Evolutionary conservation across 2,888 invertebrate genomes (phyloP).

Genomic region (Hirtodrosophila cameraria): DNA sequence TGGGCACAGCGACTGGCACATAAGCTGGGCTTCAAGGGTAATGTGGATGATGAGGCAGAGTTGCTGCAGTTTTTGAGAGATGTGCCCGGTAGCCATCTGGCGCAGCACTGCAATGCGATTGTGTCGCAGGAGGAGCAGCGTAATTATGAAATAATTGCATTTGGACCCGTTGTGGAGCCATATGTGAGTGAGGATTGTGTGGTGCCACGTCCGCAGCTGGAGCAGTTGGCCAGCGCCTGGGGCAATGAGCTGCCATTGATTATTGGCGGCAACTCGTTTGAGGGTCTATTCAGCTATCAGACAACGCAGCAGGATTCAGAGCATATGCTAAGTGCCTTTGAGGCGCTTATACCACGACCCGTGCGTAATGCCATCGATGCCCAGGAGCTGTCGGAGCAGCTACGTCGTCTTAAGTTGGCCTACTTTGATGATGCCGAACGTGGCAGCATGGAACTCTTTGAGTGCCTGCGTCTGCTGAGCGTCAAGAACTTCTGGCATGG

Average conservation of each 20-base stretch:
- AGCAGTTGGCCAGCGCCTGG: slow-evolving; percentile 80
- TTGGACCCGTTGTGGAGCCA: slow-evolving; percentile 81
- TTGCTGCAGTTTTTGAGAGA: slow-evolving; percentile 47
- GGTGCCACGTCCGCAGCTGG: slow-evolving; percentile 69
- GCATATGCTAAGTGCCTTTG: slow-evolving; percentile 77
- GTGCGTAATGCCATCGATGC: slow-evolving; percentile 61
- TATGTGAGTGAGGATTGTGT: slow-evolving; percentile 79
- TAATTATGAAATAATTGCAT: slow-evolving; percentile 72
- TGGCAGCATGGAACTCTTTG: slow-evolving; percentile 54
- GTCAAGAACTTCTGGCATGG: slow-evolving; percentile 82
- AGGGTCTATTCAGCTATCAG: slow-evolving; percentile 80
- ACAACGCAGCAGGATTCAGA: slow-evolving; percentile 62
- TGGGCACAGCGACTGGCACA: slow-evolving; percentile 43
- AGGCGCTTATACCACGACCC: slow-evolving; percentile 78
- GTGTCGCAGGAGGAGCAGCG: slow-evolving; percentile 71
- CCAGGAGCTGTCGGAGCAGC: slow-evolving; percentile 53
- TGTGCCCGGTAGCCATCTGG: slow-evolving; percentile 49
- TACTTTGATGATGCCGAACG: slow-evolving; percentile 66
- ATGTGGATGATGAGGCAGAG: slow-evolving; percentile 33
- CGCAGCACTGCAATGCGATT: slow-evolving; percentile 63
- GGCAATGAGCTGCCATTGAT: slow-evolving; percentile 81
- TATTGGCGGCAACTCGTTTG: slow-evolving; percentile 81
- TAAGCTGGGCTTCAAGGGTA: slow-evolving; percentile 46
- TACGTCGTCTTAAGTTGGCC: slow-evolving; percentile 53
- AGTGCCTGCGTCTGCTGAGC: slow-evolving; percentile 62